phyloP scores from a whole-genome alignment of 2,113 vertebrate genomes.

The Grammomys surdaster region DNA sequence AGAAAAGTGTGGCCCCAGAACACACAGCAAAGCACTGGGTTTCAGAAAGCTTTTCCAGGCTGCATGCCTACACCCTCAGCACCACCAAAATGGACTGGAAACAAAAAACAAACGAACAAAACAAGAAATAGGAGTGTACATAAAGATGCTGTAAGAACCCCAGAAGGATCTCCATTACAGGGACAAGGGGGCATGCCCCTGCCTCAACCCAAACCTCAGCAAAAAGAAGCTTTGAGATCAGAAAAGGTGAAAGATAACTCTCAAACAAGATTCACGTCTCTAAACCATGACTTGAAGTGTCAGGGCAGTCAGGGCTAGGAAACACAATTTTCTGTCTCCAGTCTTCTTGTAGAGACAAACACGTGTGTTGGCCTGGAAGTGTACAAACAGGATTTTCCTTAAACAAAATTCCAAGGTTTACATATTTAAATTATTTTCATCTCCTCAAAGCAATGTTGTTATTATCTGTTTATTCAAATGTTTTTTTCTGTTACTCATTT shows the following conservation, averaged over 20 bases:
- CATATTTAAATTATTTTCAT: neutral
- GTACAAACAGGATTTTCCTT: neutral
- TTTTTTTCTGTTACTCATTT: neutral
- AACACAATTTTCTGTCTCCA: neutral
- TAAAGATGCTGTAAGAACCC: no score
- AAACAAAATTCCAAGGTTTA: neutral
- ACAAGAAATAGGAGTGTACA: neutral
- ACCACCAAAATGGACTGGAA: neutral
- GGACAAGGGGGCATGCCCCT: neutral
- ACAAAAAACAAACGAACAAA: neutral
- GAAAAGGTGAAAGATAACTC: neutral
- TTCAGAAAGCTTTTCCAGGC: neutral
- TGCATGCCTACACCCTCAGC: no score
- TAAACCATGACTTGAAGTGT: neutral
- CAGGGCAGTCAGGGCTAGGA: neutral
- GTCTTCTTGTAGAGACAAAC: neutral
- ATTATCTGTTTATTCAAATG: neutral
- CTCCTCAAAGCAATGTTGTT: neutral
- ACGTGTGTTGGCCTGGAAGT: neutral
- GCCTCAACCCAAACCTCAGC: neutral
- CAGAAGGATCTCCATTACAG: neutral
- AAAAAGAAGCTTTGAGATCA: neutral
- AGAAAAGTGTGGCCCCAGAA: neutral
- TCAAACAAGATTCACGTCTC: neutral
- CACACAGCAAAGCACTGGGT: rapidly evolving